phyloP scores from a whole-genome alignment of 2,797 vertebrate species.

The Cirrhinus molitorella region DNA sequence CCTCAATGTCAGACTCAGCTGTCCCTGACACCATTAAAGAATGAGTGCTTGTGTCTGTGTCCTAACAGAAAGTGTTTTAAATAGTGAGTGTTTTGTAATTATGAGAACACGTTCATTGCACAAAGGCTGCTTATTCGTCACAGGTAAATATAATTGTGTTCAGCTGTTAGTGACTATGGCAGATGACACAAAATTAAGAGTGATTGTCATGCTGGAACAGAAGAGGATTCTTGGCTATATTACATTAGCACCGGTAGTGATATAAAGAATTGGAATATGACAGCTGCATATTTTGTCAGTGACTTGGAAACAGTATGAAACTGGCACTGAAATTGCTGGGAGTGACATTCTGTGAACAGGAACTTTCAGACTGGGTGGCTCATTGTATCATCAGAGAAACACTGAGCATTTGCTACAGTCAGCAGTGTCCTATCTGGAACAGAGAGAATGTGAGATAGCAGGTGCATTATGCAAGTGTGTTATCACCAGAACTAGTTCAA shows the following conservation, averaged over 20 bases:
- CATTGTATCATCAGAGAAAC: background rate
- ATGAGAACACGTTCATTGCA: background rate
- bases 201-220: background rate
- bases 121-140: background rate
- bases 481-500: background rate
- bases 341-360: conserved; percentile 10
- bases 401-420: conserved; percentile 4
- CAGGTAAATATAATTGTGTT: conserved; percentile 14
- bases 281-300: background rate
- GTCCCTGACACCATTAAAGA: background rate
- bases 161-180: background rate
- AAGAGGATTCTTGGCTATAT: background rate
- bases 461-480: background rate
- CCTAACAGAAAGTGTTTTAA: background rate
- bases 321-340: background rate
- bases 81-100: conserved; percentile 15
- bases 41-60: conserved; percentile 16
- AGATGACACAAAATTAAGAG: background rate
- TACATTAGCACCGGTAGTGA: background rate
- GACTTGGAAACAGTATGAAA: background rate
- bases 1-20: background rate
- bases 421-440: conserved; percentile 6
- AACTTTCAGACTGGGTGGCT: conserved; percentile 7
- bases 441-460: background rate
- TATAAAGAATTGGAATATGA: background rate